These are phyloP conservation scores for Tetanocera ferruginea DNA, from an alignment of 2,888 invertebrate genomes.

Conservation along the genomic window DNA sequence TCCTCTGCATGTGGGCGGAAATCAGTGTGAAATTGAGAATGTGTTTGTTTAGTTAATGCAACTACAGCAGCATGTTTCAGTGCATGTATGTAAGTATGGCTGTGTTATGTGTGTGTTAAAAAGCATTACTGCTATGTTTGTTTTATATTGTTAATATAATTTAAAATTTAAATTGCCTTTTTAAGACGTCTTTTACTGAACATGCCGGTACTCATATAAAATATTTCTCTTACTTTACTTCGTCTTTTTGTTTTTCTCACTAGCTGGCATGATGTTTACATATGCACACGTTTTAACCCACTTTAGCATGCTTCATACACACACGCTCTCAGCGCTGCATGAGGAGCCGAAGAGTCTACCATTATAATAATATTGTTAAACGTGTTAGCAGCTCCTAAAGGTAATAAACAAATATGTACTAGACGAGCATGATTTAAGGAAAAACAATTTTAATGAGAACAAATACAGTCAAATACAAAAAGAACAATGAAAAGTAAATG, in stretches of 20 bases:
- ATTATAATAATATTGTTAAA: slow-evolving; percentile 15
- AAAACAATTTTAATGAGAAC: neutral
- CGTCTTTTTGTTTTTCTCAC: too few species aligned
- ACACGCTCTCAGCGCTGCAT: neutral
- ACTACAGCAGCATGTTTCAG: neutral
- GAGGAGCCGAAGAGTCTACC: neutral
- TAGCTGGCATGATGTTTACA: too few species aligned
- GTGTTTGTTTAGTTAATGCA: neutral
- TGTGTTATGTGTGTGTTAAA: neutral
- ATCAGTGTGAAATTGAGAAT: slow-evolving; percentile 24
- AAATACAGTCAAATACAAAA: neutral
- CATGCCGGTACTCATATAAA: slow-evolving; percentile 49
- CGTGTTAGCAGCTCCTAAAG: slow-evolving; percentile 20
- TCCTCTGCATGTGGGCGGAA: slow-evolving; percentile 25
- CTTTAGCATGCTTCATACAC: neutral
- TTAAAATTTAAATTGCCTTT: slow-evolving; percentile 64
- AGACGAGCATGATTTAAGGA: neutral
- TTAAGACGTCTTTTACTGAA: slow-evolving; percentile 40
- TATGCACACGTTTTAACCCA: neutral
- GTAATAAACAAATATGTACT: slow-evolving; percentile 33
- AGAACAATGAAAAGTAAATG: neutral
- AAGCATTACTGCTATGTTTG: neutral
- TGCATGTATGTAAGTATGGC: neutral
- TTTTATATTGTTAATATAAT: slow-evolving; percentile 61
- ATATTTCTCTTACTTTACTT: neutral